Evolutionary conservation across 2,797 vertebrate genomes (phyloP).

Genomic region (Lutjanus campechanus): DNA sequence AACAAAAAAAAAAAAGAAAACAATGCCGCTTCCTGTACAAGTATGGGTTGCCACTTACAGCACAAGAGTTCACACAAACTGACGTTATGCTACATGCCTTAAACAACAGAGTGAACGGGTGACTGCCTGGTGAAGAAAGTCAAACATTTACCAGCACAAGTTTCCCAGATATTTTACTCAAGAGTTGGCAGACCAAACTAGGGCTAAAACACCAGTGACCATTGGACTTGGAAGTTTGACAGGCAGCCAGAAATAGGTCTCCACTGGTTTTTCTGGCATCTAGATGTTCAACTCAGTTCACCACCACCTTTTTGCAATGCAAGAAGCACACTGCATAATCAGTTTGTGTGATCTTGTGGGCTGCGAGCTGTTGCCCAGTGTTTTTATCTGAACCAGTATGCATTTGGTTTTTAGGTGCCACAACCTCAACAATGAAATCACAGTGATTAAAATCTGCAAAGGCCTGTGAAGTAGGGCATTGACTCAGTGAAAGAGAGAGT

Average conservation of each 20-base stretch:
- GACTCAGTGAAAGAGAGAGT: no score
- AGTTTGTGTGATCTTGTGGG: conserved; percentile 7
- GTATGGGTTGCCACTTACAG: conserved; percentile 25
- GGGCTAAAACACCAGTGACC: conserved; percentile 39
- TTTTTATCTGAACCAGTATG: conserved; percentile 6
- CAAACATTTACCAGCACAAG: conserved; percentile 65
- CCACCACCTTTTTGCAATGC: not conserved
- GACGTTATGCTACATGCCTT: conserved; percentile 3
- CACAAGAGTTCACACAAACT: not conserved
- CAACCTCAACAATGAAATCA: conserved; percentile 15
- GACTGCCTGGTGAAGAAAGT: conserved; percentile 37
- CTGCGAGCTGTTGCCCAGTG: not conserved
- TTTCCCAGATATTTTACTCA: conserved; percentile 20
- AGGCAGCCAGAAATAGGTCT: conserved; percentile 25
- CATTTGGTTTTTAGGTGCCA: not conserved
- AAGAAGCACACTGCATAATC: not conserved
- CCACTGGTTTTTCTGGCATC: not conserved
- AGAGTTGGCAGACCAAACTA: conserved; percentile 15
- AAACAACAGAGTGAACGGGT: not conserved
- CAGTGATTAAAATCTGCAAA: conserved; percentile 1
- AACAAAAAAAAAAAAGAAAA: conserved; percentile 22
- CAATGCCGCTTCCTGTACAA: conserved; percentile 55
- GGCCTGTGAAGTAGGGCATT: conserved; percentile 18
- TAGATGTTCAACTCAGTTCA: conserved; percentile 11
- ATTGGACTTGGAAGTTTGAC: conserved; percentile 45